Conservation (phyloP, 2,888 invertebrate genomes). For the Oscheius myriophilus region DNA sequence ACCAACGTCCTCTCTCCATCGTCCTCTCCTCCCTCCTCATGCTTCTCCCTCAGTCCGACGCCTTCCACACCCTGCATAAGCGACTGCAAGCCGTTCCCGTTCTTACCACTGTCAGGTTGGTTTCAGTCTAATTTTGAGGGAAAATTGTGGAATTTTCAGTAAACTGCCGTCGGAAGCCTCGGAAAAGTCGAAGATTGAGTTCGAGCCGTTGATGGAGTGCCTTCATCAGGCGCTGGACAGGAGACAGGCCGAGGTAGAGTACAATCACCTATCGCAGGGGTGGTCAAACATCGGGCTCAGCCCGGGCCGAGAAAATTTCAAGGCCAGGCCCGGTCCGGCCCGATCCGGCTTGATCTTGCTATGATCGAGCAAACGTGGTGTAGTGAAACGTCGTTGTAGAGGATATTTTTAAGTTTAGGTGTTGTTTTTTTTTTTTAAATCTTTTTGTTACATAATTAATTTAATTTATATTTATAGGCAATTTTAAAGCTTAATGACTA, state of each 20-base stretch:
- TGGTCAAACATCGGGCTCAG: too few relatives aligned
- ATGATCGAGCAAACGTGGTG: too few relatives aligned
- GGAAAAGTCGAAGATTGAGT: slow-evolving; percentile 24
- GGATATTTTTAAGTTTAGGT: too few relatives aligned
- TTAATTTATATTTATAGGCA: too few relatives aligned
- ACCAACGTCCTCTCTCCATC: slow-evolving; percentile 76
- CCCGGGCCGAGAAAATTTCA: too few relatives aligned
- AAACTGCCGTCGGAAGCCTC: slow-evolving; percentile 6
- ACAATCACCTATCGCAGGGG: not conserved
- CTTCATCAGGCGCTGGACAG: slow-evolving; percentile 25
- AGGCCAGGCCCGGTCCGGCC: too few relatives aligned
- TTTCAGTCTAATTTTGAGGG: not conserved
- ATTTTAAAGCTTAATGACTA: too few relatives aligned
- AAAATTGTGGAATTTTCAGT: slow-evolving; percentile 23
- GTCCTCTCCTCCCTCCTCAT: slow-evolving; percentile 94
- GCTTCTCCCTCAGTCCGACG: slow-evolving; percentile 96
- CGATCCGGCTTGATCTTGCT: too few relatives aligned
- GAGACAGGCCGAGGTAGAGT: slow-evolving; percentile 35
- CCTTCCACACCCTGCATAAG: slow-evolving; percentile 85
- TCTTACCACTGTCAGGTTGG: slow-evolving; percentile 57
- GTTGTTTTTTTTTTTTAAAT: too few relatives aligned
- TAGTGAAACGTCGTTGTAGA: too few relatives aligned
- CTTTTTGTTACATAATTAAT: too few relatives aligned
- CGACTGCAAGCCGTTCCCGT: slow-evolving; percentile 77
- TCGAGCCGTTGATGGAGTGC: slow-evolving; percentile 30